phyloP scores from a whole-genome alignment of 92 coral and sea anemone species.

The Paramuricea clavata region DNA sequence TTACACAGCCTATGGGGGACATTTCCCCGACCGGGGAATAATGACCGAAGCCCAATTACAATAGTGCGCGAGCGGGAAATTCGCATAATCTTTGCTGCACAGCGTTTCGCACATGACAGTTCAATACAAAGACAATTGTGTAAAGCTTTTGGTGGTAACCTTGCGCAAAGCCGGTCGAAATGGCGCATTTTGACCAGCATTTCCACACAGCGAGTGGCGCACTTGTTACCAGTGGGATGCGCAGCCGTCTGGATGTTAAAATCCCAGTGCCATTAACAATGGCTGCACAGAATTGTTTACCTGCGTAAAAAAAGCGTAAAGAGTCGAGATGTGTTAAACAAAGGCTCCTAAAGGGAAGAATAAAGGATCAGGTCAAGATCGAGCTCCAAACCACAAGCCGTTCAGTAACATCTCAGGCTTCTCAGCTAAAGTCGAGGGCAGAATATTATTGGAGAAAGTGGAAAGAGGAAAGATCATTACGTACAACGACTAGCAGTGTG shows the following conservation, averaged over 20 bases:
- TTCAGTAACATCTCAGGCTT: background rate
- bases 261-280: conserved; percentile 9
- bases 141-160: conserved; percentile 24
- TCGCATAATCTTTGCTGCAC: background rate
- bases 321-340: conserved; percentile 9
- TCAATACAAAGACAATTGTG: background rate
- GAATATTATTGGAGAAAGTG: background rate
- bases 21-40: conserved; percentile 3
- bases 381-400: conserved; percentile 7
- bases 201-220: conserved; percentile 29
- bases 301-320: background rate
- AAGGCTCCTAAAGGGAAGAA: background rate
- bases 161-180: conserved; percentile 30
- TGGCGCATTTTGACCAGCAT: conserved; percentile 11
- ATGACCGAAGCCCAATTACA: background rate
- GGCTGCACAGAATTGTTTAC: background rate
- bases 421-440: background rate
- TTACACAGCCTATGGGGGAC: conserved; percentile 6
- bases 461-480: conserved; percentile 15
- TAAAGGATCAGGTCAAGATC: background rate
- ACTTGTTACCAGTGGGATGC: conserved; percentile 31
- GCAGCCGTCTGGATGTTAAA: conserved; percentile 19
- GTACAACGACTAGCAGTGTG: background rate
- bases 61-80: background rate
- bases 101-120: background rate